These are phyloP conservation scores for Fragum fragum DNA, from an alignment of 2,888 invertebrate genomes.

Conservation along the genomic window DNA sequence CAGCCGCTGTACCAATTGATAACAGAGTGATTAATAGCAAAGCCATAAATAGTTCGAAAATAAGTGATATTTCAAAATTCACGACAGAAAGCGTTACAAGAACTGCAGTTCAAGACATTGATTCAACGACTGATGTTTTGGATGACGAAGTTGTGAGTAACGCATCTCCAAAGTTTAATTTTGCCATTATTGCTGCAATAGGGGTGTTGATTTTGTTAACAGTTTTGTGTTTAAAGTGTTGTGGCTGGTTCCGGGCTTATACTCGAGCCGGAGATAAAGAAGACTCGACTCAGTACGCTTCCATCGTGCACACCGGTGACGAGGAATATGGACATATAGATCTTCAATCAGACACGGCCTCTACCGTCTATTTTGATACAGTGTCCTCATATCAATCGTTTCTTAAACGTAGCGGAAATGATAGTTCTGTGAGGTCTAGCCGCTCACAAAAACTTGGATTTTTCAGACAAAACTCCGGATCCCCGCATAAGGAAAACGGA, in stretches of 20 bases:
- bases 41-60: not conserved
- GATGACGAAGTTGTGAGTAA: constrained; percentile 4
- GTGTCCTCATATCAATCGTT: constrained; percentile 63
- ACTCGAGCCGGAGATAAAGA: constrained; percentile 64
- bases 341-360: constrained; percentile 51
- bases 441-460: constrained; percentile 22
- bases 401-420: constrained; percentile 50
- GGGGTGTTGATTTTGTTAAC: constrained; percentile 63
- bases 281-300: constrained; percentile 56
- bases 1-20: not conserved
- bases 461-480: constrained; percentile 7
- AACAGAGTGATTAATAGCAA: not conserved
- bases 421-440: constrained; percentile 35
- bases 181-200: constrained; percentile 64
- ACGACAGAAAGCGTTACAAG: not conserved
- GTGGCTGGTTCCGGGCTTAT: constrained; percentile 65
- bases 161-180: constrained; percentile 45
- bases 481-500: constrained; percentile 13
- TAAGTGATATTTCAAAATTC: not conserved
- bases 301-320: constrained; percentile 59
- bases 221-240: constrained; percentile 63
- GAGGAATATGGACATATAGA: constrained; percentile 54
- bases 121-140: not conserved
- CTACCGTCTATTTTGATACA: constrained; percentile 55
- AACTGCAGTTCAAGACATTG: not conserved